Conservation (phyloP, 2,797 vertebrate species). For the Gymnothorax reevesii region DNA sequence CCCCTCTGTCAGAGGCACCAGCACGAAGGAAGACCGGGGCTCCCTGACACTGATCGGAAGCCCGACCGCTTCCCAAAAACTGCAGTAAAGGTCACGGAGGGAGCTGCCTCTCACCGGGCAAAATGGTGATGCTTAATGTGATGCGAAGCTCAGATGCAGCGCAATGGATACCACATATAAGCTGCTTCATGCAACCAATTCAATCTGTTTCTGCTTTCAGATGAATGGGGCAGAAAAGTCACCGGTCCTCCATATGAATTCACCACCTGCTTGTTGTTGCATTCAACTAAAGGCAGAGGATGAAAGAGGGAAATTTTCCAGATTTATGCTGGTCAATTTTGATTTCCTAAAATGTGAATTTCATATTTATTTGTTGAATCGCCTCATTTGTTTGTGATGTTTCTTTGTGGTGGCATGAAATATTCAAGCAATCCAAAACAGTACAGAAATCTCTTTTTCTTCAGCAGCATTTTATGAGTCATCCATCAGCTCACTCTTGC, state of each 20-base stretch:
- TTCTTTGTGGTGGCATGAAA: neutral
- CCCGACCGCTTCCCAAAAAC: constrained; percentile 39
- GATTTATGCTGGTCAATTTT: constrained; percentile 22
- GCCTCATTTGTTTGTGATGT: neutral
- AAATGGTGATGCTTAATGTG: constrained; percentile 37
- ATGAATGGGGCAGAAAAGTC: neutral
- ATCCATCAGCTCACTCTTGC: neutral
- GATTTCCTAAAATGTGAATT: neutral
- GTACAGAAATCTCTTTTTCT: neutral
- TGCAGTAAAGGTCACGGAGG: constrained; percentile 47
- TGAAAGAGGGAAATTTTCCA: neutral
- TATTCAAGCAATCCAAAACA: neutral
- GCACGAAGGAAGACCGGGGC: constrained; percentile 26
- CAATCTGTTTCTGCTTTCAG: neutral
- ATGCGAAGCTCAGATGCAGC: constrained; percentile 30
- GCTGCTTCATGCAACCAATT: neutral
- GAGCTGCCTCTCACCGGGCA: constrained; percentile 31
- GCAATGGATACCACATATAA: constrained; percentile 19
- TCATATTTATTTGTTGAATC: neutral
- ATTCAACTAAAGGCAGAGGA: neutral
- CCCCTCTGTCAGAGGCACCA: constrained; percentile 40
- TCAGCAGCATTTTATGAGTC: neutral
- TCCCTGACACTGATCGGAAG: constrained; percentile 32
- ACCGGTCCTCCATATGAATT: neutral
- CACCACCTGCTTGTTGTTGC: neutral